A percentile compares a stretch with the other conserved stretches of the same genome.
Evolutionary conservation across 2,113 vertebrate genomes (phyloP).

Genomic region (Planiliza haematocheilus): DNA sequence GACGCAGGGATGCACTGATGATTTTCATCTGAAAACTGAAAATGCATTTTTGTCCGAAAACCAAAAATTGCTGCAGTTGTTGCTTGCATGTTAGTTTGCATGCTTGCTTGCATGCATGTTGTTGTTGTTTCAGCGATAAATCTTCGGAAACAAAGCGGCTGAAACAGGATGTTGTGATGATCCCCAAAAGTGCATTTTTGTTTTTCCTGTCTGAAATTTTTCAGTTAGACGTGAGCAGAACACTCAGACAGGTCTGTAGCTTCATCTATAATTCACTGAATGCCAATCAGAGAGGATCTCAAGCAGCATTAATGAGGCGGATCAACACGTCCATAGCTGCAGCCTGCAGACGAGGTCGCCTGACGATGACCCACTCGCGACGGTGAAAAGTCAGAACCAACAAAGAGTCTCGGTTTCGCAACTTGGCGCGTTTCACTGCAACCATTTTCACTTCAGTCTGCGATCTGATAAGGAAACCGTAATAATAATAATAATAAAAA

Average conservation of each 20-base stretch:
- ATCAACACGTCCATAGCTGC: slow-evolving; percentile 35
- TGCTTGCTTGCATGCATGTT: too few relatives aligned
- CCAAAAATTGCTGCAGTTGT: too few relatives aligned
- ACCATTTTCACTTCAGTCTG: slow-evolving; percentile 18
- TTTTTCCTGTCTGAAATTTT: too few relatives aligned
- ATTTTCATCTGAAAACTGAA: too few relatives aligned
- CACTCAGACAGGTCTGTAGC: slow-evolving; percentile 40
- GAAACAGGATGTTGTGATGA: too few relatives aligned
- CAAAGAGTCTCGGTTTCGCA: neutral
- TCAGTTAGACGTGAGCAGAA: slow-evolving; percentile 39
- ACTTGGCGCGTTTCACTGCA: neutral
- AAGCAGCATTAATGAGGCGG: slow-evolving; percentile 74
- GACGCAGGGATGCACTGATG: too few relatives aligned
- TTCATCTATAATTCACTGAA: slow-evolving; percentile 70
- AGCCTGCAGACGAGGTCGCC: slow-evolving; percentile 31
- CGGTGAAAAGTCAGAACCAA: neutral
- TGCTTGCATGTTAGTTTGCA: too few relatives aligned
- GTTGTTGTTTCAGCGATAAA: too few relatives aligned
- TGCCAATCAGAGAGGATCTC: slow-evolving; percentile 63
- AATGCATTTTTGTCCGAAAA: too few relatives aligned
- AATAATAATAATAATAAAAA: too few relatives aligned
- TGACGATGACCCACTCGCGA: slow-evolving; percentile 51
- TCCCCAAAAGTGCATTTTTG: too few relatives aligned
- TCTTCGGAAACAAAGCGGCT: too few relatives aligned
- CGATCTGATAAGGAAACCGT: slow-evolving; percentile 45